phyloP scores from a whole-genome alignment of 1,140 invertebrate species.

The Hydropsyche tenuis region DNA sequence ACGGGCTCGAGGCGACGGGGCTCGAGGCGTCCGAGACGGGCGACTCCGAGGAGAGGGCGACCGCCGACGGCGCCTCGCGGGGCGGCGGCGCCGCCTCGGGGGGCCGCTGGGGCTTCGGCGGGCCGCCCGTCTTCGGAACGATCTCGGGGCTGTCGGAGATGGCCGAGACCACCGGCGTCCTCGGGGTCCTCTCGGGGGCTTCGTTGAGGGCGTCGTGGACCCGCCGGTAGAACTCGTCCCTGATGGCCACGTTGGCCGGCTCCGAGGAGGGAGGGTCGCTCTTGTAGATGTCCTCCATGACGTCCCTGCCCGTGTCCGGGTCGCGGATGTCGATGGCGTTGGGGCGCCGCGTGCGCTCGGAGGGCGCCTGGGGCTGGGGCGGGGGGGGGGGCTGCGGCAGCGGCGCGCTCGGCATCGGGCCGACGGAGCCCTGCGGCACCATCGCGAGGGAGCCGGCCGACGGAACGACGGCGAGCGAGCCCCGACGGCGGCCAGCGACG shows the following conservation, averaged over 20 bases:
- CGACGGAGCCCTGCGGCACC: background rate
- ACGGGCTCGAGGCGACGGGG: background rate
- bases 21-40: background rate
- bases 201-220: constrained; percentile 26
- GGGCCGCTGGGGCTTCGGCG: background rate
- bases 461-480: background rate
- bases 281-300: constrained; percentile 39
- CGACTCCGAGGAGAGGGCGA: background rate
- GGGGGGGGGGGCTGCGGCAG: background rate
- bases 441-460: background rate
- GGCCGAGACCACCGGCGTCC: constrained; percentile 47
- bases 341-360: constrained; percentile 26
- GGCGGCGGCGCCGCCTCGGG: constrained; percentile 40
- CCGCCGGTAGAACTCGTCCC: constrained; percentile 38
- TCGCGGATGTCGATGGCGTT: constrained; percentile 41
- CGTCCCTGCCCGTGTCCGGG: constrained; percentile 43
- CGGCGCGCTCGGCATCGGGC: background rate
- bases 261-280: constrained; percentile 18
- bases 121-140: constrained; percentile 39
- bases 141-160: constrained; percentile 50
- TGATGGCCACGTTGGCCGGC: constrained; percentile 29
- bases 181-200: constrained; percentile 1
- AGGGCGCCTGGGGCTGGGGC: background rate
- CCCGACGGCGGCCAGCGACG: background rate
- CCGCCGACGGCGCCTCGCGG: background rate